phyloP scores from a whole-genome alignment of 2,888 invertebrate genomes.

The Melikaiella ostensackeni region DNA sequence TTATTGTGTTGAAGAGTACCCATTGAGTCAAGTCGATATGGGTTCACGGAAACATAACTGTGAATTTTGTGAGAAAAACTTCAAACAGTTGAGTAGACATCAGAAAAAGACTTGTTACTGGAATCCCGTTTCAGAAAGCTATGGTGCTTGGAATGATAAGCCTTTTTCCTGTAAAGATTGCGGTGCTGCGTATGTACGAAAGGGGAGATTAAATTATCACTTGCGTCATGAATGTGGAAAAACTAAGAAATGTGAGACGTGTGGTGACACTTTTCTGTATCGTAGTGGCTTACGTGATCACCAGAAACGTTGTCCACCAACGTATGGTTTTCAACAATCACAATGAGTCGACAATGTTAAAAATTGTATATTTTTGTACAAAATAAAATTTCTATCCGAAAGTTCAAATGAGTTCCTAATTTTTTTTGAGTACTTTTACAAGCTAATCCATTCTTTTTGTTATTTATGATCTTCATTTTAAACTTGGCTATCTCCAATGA shows the following conservation, averaged over 20 bases:
- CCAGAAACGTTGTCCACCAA: no score
- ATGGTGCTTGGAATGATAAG: slow-evolving; percentile 52
- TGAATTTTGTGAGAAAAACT: slow-evolving; percentile 57
- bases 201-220: slow-evolving; percentile 63
- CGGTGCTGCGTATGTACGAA: slow-evolving; percentile 63
- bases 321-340: no score
- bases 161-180: slow-evolving; percentile 62
- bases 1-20: not conserved
- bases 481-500: not conserved
- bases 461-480: no score
- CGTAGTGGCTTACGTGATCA: no score
- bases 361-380: no score
- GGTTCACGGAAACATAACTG: slow-evolving; percentile 49
- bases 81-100: slow-evolving; percentile 56
- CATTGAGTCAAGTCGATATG: slow-evolving; percentile 29
- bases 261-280: slow-evolving; percentile 44
- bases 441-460: no score
- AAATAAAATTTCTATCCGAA: no score
- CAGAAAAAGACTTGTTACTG: slow-evolving; percentile 58
- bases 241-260: slow-evolving; percentile 59
- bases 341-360: no score
- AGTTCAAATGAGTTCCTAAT: no score
- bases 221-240: slow-evolving; percentile 66
- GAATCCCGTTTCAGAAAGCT: slow-evolving; percentile 60
- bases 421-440: no score